Conservation (phyloP, 2,113 vertebrate species). For the Argyrosomus japonicus region DNA sequence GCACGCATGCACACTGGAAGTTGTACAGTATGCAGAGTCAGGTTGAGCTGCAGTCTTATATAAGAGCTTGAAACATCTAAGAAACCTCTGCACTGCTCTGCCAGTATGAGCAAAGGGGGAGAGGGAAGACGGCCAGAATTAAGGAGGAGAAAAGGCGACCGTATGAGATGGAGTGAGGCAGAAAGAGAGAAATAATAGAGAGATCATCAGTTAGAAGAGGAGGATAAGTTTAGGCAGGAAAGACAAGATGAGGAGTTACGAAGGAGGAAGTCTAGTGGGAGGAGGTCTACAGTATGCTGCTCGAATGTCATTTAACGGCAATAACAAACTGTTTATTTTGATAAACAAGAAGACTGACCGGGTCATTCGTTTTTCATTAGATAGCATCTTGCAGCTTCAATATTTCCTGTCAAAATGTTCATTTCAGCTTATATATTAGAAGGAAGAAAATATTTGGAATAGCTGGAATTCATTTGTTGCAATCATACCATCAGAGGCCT, state of each 20-base stretch:
- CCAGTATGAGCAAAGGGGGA: constrained; percentile 13
- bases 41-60: constrained; percentile 69
- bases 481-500: background rate
- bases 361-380: background rate
- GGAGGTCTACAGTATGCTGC: background rate
- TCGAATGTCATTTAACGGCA: background rate
- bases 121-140: constrained; percentile 26
- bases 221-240: background rate
- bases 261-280: background rate
- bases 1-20: background rate
- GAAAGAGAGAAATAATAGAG: constrained; percentile 27
- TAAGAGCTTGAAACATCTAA: constrained; percentile 67
- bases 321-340: constrained; percentile 4
- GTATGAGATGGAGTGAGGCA: constrained; percentile 2
- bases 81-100: constrained; percentile 46
- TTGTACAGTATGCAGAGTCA: constrained; percentile 41
- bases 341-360: background rate
- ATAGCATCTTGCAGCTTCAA: background rate
- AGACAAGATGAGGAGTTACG: constrained; percentile 12
- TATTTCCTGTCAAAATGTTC: background rate
- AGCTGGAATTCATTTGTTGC: background rate
- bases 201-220: background rate
- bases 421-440: background rate
- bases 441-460: background rate
- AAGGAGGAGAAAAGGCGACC: background rate